phyloP scores from a whole-genome alignment of 1,140 invertebrate genomes.

The Drosophila insularis region DNA sequence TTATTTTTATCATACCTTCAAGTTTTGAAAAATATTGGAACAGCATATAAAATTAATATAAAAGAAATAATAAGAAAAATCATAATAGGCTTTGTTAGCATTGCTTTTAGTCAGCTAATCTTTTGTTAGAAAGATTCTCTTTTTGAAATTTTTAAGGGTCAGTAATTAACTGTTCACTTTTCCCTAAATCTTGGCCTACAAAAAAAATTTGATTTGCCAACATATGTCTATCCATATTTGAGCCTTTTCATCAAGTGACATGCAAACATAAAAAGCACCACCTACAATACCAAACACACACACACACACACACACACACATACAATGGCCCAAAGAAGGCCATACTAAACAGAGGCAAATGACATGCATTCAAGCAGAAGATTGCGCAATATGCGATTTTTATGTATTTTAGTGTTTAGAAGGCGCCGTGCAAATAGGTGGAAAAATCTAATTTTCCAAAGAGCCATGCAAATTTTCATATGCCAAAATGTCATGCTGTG shows the following conservation, averaged over 20 bases:
- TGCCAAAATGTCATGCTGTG: slow-evolving; percentile 11
- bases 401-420: slow-evolving; percentile 5
- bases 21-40: too few species aligned
- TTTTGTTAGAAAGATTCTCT: too few species aligned
- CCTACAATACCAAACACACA: too few species aligned
- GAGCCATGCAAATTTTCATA: background rate
- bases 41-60: too few species aligned
- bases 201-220: background rate
- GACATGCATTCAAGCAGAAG: slow-evolving; percentile 26
- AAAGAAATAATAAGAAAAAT: too few species aligned
- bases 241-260: background rate
- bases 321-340: background rate
- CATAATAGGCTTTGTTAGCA: too few species aligned
- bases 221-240: background rate
- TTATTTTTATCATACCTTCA: too few species aligned
- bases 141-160: too few species aligned
- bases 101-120: too few species aligned
- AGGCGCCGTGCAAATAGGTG: slow-evolving; percentile 13
- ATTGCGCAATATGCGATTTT: slow-evolving; percentile 20
- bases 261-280: background rate
- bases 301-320: background rate
- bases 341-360: background rate
- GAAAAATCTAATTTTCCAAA: slow-evolving; percentile 20
- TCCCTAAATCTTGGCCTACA: too few species aligned
- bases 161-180: too few species aligned